These are phyloP conservation scores for Monodelphis domestica DNA, from an alignment of 2,797 vertebrate genomes.

Conservation along the genomic window DNA sequence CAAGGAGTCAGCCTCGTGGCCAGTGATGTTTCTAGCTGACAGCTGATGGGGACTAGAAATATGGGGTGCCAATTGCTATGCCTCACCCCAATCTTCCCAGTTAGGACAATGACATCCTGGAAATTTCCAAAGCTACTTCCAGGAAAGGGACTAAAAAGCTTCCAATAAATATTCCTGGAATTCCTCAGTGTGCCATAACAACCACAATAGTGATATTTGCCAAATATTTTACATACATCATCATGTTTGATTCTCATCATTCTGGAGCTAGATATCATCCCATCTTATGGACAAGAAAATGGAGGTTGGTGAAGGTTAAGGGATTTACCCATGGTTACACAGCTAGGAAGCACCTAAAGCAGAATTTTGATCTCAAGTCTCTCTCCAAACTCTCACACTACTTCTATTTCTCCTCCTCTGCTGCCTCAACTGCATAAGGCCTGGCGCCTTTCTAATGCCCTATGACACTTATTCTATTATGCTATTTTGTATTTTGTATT, in stretches of 20 bases:
- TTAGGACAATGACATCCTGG: background rate
- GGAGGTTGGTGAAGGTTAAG: background rate
- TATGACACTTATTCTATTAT: background rate
- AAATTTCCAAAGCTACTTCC: background rate
- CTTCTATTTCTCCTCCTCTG: background rate
- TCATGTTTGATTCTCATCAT: background rate
- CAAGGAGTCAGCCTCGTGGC: background rate
- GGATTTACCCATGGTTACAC: background rate
- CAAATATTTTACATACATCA: background rate
- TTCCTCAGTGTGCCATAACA: background rate
- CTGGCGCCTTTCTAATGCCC: background rate
- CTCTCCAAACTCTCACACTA: background rate
- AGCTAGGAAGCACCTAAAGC: background rate
- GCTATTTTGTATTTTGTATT: background rate
- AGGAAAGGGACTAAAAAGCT: background rate
- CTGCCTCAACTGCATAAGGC: background rate
- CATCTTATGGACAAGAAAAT: background rate
- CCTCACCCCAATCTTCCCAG: background rate
- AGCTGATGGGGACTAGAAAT: background rate
- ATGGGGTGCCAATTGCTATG: background rate
- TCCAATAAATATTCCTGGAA: background rate
- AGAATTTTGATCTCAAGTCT: background rate
- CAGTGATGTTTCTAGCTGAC: background rate
- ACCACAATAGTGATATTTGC: background rate
- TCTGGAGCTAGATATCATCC: too few species aligned